Base-by-base conservation (phyloP, 37 sponge, comb jelly and placozoan genomes). In the Corticium candelabrum region DNA sequence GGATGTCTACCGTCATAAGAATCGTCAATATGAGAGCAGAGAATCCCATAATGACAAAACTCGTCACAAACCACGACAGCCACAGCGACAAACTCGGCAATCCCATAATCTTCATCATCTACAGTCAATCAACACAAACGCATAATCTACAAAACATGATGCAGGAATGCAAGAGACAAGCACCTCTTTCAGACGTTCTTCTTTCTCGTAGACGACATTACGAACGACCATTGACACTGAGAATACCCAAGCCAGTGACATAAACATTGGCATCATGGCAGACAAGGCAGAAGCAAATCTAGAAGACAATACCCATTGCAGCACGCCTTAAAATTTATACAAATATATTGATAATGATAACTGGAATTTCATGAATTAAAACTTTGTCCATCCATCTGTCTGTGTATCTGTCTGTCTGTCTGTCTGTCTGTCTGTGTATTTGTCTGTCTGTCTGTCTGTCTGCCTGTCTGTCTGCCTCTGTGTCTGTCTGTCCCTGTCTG, bases 51-150 rank as follows among this genome's bases (percentile, higher is more conserved):
- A 77, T 84, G 37, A 68, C 39, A 5, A 75, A 78, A 36, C 78
- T 41, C 0, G 85, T 87, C 62, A 89, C 75, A 50, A 89, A 89
- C 91, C 96, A 91, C 2, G 91, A 81, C 39, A 80, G 67, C 86
- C 96, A 76, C 69, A 86, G 89, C 35, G 77, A 77, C 27, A 77
- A 75, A 29, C 85, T 69, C 1, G 87, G 69, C 37, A 95, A 71
- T 0, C 96, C 96, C 96, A 95, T 91, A 83, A 95, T 86, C 79
- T 84, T 89, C 92, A 95, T 95, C 68, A 86, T 71, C 86, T 86
- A 71, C 3, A 11, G 62, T 21, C 11, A 27, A 79, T 70, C 67
- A 38, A 83, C 80, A 82, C 4, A 31, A 27, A 15, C 73, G n/a
- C 31, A 70, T 33, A 70, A 4, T 30, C 31, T 27, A 33, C 7